Percentiles rank a stretch among this genome's conserved stretches.
phyloP scores from a whole-genome alignment of 2,888 invertebrate genomes.

The Pelosia muscerda region DNA sequence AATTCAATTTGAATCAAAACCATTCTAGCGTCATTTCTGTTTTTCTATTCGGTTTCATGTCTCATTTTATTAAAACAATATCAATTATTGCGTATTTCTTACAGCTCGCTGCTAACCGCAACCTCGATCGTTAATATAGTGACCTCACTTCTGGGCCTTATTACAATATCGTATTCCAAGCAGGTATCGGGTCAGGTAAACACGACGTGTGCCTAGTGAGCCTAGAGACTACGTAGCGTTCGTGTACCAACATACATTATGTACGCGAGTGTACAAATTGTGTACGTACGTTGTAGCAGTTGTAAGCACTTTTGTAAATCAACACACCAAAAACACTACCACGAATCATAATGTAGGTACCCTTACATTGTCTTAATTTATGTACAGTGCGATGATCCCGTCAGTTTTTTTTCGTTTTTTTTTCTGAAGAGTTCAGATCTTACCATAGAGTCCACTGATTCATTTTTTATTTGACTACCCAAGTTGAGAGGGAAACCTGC shows the following conservation, averaged over 20 bases:
- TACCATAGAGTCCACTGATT: neutral
- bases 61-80: conserved; percentile 27
- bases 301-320: conserved; percentile 1
- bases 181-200: neutral
- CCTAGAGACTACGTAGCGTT: neutral
- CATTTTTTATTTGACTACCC: neutral
- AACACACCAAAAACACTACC: neutral
- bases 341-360: neutral
- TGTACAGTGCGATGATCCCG: neutral
- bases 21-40: neutral
- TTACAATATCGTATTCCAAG: conserved; percentile 6
- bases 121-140: conserved; percentile 22
- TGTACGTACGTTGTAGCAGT: conserved; percentile 2
- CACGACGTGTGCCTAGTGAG: conserved; percentile 4
- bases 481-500: neutral
- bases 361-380: neutral
- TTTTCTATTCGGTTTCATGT: conserved; percentile 9
- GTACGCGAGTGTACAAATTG: conserved; percentile 6
- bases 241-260: neutral
- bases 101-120: conserved; percentile 42
- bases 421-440: neutral
- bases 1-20: neutral
- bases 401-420: too few species aligned
- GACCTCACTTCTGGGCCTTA: conserved; percentile 3
- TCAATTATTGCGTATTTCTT: conserved; percentile 21